Percentiles rank a stretch among this genome's conserved stretches.
Evolutionary conservation across 2,113 vertebrate genomes (phyloP).

Genomic region (Bufo gargarizans): DNA sequence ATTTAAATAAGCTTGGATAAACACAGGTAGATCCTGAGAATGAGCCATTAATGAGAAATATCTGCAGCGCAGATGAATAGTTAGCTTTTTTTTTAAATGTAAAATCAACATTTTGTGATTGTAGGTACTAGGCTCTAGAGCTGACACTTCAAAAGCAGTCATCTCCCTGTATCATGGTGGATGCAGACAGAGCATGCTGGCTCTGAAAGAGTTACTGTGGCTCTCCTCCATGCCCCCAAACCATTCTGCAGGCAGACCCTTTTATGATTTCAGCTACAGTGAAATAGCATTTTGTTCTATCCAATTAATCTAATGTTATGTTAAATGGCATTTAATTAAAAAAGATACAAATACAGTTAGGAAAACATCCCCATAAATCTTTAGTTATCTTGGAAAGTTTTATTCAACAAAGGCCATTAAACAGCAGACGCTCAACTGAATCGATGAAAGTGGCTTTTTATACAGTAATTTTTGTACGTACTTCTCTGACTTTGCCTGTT

Average conservation of each 20-base stretch:
- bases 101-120: background rate
- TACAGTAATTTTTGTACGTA: conserved; percentile 38
- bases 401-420: conserved; percentile 60
- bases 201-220: background rate
- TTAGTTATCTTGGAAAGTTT: conserved; percentile 59
- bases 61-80: background rate
- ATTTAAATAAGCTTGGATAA: conserved; percentile 22
- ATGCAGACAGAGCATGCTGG: background rate
- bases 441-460: conserved; percentile 30
- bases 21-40: conserved; percentile 13
- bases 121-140: background rate
- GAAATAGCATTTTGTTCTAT: conserved; percentile 59
- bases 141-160: conserved; percentile 21
- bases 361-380: conserved; percentile 56
- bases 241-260: conserved; percentile 35
- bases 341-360: conserved; percentile 60
- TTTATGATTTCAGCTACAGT: conserved; percentile 58
- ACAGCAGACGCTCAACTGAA: conserved; percentile 56
- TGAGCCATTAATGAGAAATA: background rate
- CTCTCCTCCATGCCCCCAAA: conserved; percentile 44
- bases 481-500: background rate
- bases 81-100: background rate
- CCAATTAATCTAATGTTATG: conserved; percentile 60
- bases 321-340: conserved; percentile 60
- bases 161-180: background rate